Evolutionary conservation across 2,888 invertebrate species (phyloP), one percentile per base, ranked within the genome.

Genomic region (Auanema freiburgensis): DNA sequence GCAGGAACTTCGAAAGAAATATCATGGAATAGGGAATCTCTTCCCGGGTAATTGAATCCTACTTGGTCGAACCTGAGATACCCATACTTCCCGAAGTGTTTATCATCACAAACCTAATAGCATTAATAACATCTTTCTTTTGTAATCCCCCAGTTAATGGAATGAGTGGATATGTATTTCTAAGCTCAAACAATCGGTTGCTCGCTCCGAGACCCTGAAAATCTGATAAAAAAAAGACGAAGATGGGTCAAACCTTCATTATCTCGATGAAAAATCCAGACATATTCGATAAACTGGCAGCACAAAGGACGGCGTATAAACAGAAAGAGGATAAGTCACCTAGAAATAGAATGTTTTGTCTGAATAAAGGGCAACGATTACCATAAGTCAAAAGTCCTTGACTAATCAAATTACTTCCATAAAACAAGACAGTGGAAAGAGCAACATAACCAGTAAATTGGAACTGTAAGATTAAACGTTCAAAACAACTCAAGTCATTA

Each of bases 261-360:
- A 96, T 84, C 83, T 96, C 95, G 0, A 93, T 90, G 84, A 95
- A 97, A 85, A 95, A 95, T 74, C 90, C 91, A 53, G 92, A 91
- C n/a, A 96, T 84, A 33, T 74, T 77, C 11, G 78, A 75, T n/a
- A 81, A 62, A 46, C 76, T 75, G 14, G 74, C 72, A 14, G 80
- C 80, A 52, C 79, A 79, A 11, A 82, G 64, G 2, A 80, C 74
- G 0, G 96, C 94, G 83, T 97, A 97, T 14, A 97, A 85, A 12
- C 97, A 87, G 85, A 97, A 97, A 0, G 96, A 91, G 0, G 95
- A 94, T 18, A 97, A 87, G 69, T 91, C 90, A 5, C 96, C 95
- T 14, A 49, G 16, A 65, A 46, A 59, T n/a, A n/a, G n/a, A 23
- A 21, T 50, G 16, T 18, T 24, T n/a, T 23, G 11, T 24, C 40